phyloP scores from a whole-genome alignment of 2,888 invertebrate genomes.

The Dolichopus griseipennis region DNA sequence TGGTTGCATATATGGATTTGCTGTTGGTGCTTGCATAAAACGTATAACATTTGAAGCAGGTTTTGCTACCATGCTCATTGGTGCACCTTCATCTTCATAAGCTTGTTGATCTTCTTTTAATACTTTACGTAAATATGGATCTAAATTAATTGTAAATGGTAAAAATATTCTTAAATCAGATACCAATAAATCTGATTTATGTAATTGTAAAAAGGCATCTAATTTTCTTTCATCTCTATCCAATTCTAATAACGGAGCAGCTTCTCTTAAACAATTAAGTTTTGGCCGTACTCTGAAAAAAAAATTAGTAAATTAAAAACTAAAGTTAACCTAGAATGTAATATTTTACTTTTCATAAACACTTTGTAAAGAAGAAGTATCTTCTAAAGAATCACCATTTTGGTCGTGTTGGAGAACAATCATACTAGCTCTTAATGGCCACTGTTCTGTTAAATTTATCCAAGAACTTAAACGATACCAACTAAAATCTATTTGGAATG shows the following conservation, averaged over 20 bases:
- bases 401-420: conserved; percentile 90
- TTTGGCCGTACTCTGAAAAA: conserved; percentile 62
- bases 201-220: conserved; percentile 84
- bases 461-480: conserved; percentile 97
- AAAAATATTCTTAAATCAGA: conserved; percentile 90
- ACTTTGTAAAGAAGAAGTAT: conserved; percentile 73
- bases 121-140: conserved; percentile 94
- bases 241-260: conserved; percentile 79
- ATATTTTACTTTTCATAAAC: conserved; percentile 82
- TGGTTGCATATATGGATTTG: conserved; percentile 35
- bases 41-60: conserved; percentile 24
- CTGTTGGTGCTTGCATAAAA: conserved; percentile 33
- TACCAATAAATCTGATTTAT: conserved; percentile 73
- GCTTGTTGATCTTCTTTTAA: conserved; percentile 77
- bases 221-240: conserved; percentile 93
- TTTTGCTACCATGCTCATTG: conserved; percentile 36
- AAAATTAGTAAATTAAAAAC: not conserved
- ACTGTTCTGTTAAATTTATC: conserved; percentile 98
- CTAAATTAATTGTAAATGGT: conserved; percentile 96
- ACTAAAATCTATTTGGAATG: conserved; percentile 98
- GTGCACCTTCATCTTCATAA: conserved; percentile 50
- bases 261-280: conserved; percentile 75
- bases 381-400: conserved; percentile 78
- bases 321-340: not conserved
- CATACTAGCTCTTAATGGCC: conserved; percentile 97